These are phyloP conservation scores for Rotaria magnacalcarata DNA, from an alignment of 2,888 invertebrate genomes.

Conservation along the genomic window DNA sequence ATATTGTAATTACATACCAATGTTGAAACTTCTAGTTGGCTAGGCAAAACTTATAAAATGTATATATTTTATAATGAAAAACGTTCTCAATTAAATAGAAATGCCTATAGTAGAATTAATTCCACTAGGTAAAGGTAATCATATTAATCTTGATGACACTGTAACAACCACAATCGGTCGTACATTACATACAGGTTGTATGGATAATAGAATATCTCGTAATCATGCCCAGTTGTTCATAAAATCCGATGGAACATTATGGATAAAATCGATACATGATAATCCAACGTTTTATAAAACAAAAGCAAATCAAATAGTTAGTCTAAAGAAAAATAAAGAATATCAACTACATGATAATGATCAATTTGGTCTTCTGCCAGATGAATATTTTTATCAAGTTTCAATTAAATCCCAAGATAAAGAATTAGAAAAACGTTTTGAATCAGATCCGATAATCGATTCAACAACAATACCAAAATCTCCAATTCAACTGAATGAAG, in stretches of 20 bases:
- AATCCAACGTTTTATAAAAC: conserved; percentile 35
- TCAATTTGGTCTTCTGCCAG: conserved; percentile 33
- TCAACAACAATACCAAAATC: background rate
- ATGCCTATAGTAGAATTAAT: background rate
- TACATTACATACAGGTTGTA: background rate
- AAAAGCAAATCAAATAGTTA: conserved; percentile 13
- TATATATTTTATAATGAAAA: too few relatives aligned
- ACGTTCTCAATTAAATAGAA: background rate
- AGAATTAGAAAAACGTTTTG: background rate
- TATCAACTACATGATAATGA: background rate
- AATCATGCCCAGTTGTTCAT: conserved; percentile 5
- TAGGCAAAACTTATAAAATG: too few relatives aligned
- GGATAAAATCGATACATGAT: conserved; percentile 5
- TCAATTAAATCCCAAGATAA: background rate
- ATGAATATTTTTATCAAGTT: conserved; percentile 11
- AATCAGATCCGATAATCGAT: too few relatives aligned
- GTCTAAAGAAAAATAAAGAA: background rate
- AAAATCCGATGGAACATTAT: background rate
- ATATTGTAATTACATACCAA: background rate
- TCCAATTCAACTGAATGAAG: background rate
- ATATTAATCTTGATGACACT: background rate
- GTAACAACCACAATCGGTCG: background rate
- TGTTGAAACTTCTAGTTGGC: background rate
- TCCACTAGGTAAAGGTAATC: conserved; percentile 9
- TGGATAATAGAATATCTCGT: conserved; percentile 35